Evolutionary conservation across 1,140 invertebrate species (phyloP), one percentile per base, ranked within the genome.

Genomic region (Orchestia grillus): DNA sequence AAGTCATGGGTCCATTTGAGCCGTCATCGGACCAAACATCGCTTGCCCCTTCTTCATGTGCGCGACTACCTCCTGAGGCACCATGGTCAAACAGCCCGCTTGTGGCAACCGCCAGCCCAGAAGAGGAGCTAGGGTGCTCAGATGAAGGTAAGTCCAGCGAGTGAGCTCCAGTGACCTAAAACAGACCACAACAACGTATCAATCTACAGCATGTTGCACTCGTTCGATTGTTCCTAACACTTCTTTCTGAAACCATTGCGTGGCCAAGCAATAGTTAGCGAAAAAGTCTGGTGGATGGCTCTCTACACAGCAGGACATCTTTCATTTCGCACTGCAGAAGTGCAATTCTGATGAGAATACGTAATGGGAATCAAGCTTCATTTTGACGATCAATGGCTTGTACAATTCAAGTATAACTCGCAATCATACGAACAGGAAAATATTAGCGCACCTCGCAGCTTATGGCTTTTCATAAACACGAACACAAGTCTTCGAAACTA

Each of bases 141-240:
- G 62, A 77, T 1, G 62, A 36, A 77, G 62, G 62, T 77, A 77
- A 77, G 28, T 77, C 62, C 62, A 77, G 62, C 62, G 62, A 77
- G 28, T 77, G 88, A 90, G 88, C 43, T 90, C 92, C 92, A 44
- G 36, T n/a, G 11, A 94, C 92, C 92, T 94, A 94, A 94, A 44
- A 94, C 92, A 94, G 44, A 94, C 44, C 92, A 94, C 44, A 94
- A 94, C 43, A 90, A 44, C 41, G 88, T 36, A 44, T 90, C 88
- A 90, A 90, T 90, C 15, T 36, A 77, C 11, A 77, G 62, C 36
- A 77, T 36, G 15, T 77, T 23, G 62, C 28, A 77, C 15, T 77
- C 3, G 6, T 6, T 28, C 36, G 62, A 28, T 36, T 36, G 15
- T 77, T 8, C 36, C 11, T 3, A 77, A 36, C 1, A 23, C 62